phyloP scores from a whole-genome alignment of 2,888 invertebrate genomes.

The Eulithis prunata region DNA sequence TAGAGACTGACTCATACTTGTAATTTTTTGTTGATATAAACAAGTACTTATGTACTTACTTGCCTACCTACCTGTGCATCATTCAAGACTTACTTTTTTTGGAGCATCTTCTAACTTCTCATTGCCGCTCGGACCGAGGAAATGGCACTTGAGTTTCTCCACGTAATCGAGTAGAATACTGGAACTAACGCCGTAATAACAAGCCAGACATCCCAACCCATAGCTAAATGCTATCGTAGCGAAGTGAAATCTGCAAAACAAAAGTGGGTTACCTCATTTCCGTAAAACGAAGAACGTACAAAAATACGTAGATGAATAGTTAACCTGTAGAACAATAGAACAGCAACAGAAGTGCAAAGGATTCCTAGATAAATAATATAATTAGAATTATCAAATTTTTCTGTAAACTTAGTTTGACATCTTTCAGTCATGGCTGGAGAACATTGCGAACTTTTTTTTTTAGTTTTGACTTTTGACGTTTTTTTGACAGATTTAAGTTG shows the following conservation, averaged over 20 bases:
- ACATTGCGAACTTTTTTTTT: conserved; percentile 43
- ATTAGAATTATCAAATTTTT: conserved; percentile 78
- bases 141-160: conserved; percentile 71
- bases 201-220: conserved; percentile 81
- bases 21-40: conserved; percentile 14
- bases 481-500: conserved; percentile 27
- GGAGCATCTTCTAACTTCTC: conserved; percentile 49
- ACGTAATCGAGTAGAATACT: conserved; percentile 66
- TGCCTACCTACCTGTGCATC: no score
- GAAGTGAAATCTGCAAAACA: conserved; percentile 76
- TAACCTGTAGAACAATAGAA: conserved; percentile 77
- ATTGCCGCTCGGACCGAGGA: conserved; percentile 54
- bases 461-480: conserved; percentile 41
- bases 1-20: no score
- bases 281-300: conserved; percentile 33
- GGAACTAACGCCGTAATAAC: conserved; percentile 74
- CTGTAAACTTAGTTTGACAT: conserved; percentile 78
- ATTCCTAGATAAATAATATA: conserved; percentile 76
- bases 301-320: conserved; percentile 33
- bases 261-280: conserved; percentile 50
- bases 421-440: conserved; percentile 81
- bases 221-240: conserved; percentile 72
- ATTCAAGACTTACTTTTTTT: conserved; percentile 49
- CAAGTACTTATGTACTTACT: background rate
- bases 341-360: conserved; percentile 64